Conservation (phyloP, 2,113 vertebrate genomes). For the Hypomesus transpacificus region DNA sequence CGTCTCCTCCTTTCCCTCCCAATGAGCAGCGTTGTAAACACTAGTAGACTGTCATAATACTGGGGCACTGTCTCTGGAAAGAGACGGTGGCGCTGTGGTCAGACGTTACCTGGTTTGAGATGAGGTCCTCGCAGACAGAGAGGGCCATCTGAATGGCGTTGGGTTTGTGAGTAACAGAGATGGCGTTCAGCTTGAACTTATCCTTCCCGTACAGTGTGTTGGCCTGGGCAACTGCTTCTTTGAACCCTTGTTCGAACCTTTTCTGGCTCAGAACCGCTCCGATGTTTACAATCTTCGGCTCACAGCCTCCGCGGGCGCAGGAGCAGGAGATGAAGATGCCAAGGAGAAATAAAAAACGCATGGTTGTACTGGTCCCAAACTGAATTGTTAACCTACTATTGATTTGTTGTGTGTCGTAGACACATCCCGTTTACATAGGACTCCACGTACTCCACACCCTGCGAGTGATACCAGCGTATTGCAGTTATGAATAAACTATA, state of each 20-base stretch:
- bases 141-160: conserved; percentile 98
- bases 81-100: too few relatives aligned
- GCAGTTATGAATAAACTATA: conserved; percentile 23
- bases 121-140: conserved; percentile 96
- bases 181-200: conserved; percentile 96
- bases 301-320: conserved; percentile 83
- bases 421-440: neutral
- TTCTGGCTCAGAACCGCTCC: conserved; percentile 94
- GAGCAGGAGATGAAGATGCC: conserved; percentile 84
- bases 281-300: conserved; percentile 90
- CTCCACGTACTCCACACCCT: conserved; percentile 11
- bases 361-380: conserved; percentile 40
- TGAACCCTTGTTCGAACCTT: conserved; percentile 92
- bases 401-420: neutral
- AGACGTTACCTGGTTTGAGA: conserved; percentile 87
- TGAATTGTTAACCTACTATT: conserved; percentile 12
- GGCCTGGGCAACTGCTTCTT: conserved; percentile 88
- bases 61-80: neutral
- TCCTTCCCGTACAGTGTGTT: conserved; percentile 86
- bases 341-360: conserved; percentile 79
- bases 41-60: too few relatives aligned
- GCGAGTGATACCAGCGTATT: conserved; percentile 36
- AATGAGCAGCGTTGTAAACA: too few relatives aligned
- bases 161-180: conserved; percentile 93
- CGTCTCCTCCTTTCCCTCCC: neutral